Conservation (phyloP, 2,888 invertebrate species). For the Sinohyriopsis cumingii region DNA sequence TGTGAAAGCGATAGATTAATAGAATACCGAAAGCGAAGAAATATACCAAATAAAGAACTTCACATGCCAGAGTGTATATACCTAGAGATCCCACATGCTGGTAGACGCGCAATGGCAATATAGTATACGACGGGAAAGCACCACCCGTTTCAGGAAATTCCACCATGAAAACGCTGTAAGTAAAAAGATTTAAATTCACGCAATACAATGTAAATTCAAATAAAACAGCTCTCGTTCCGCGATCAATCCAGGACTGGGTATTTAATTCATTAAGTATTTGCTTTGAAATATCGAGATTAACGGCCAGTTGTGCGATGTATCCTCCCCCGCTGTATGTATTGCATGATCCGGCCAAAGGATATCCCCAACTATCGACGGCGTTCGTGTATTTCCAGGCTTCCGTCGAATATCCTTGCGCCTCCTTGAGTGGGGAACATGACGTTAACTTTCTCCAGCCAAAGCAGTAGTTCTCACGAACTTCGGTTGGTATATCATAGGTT, state of each 20-base stretch:
- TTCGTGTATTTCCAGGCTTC: slow-evolving; percentile 51
- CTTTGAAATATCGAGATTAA: slow-evolving; percentile 44
- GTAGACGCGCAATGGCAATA: slow-evolving; percentile 47
- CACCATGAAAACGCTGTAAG: slow-evolving; percentile 51
- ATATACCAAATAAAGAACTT: slow-evolving; percentile 41
- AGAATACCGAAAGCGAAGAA: slow-evolving; percentile 31
- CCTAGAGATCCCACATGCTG: slow-evolving; percentile 43
- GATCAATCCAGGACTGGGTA: slow-evolving; percentile 52
- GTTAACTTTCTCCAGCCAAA: slow-evolving; percentile 33
- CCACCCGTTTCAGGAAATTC: slow-evolving; percentile 65
- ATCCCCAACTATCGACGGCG: slow-evolving; percentile 46
- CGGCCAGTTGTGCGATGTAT: slow-evolving; percentile 54
- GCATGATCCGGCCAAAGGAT: slow-evolving; percentile 44
- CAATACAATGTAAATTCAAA: slow-evolving; percentile 62
- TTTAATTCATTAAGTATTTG: slow-evolving; percentile 45
- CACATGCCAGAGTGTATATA: slow-evolving; percentile 42
- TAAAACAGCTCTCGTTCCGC: slow-evolving; percentile 55
- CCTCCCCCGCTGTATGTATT: slow-evolving; percentile 57
- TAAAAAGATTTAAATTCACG: slow-evolving; percentile 57
- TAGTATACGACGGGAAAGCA: slow-evolving; percentile 39
- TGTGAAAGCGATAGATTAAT: slow-evolving; percentile 29
- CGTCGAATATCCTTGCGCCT: slow-evolving; percentile 34
- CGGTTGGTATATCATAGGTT: slow-evolving; percentile 3
- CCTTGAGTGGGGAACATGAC: slow-evolving; percentile 31
- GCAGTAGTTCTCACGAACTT: slow-evolving; percentile 43